Evolutionary conservation across 2,888 invertebrate genomes (phyloP).

Genomic region (Phalera bucephala): DNA sequence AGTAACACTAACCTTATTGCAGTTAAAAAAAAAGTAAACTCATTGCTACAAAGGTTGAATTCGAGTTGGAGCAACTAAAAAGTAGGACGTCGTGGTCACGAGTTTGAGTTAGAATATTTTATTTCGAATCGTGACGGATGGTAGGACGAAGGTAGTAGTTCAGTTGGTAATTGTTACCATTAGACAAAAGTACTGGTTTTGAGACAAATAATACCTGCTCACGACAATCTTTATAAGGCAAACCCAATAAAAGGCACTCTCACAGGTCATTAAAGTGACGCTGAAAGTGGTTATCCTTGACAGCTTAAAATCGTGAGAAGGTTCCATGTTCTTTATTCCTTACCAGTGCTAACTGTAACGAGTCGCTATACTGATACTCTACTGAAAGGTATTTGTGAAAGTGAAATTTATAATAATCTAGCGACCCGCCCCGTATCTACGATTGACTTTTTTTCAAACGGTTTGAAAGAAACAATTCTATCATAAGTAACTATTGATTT

Average conservation of each 20-base stretch:
- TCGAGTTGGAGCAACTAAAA: slow-evolving; percentile 44
- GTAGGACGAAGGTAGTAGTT: slow-evolving; percentile 56
- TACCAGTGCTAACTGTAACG: too few species aligned
- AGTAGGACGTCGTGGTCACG: slow-evolving; percentile 63
- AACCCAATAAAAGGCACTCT: slow-evolving; percentile 14
- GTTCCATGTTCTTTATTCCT: too few species aligned
- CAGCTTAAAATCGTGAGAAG: neutral
- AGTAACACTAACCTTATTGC: slow-evolving; percentile 33
- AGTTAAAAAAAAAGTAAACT: slow-evolving; percentile 27
- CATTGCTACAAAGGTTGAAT: slow-evolving; percentile 17
- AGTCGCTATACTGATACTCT: too few species aligned
- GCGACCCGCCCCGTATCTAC: too few species aligned
- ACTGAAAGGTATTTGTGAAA: too few species aligned
- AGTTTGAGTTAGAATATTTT: slow-evolving; percentile 45
- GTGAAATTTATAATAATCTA: too few species aligned
- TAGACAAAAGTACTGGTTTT: slow-evolving; percentile 49
- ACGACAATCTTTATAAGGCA: slow-evolving; percentile 23
- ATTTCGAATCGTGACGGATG: slow-evolving; percentile 56
- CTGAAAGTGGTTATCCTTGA: slow-evolving; percentile 28
- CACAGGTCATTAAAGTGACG: slow-evolving; percentile 11
- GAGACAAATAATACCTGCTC: slow-evolving; percentile 28
- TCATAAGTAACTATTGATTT: too few species aligned
- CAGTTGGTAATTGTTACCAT: slow-evolving; percentile 54
- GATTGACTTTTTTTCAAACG: too few species aligned
- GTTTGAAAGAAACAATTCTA: too few species aligned